Percentiles rank a stretch among this genome's conserved stretches.
phyloP scores from a whole-genome alignment of 2,888 invertebrate genomes.

The Tachina fera region DNA sequence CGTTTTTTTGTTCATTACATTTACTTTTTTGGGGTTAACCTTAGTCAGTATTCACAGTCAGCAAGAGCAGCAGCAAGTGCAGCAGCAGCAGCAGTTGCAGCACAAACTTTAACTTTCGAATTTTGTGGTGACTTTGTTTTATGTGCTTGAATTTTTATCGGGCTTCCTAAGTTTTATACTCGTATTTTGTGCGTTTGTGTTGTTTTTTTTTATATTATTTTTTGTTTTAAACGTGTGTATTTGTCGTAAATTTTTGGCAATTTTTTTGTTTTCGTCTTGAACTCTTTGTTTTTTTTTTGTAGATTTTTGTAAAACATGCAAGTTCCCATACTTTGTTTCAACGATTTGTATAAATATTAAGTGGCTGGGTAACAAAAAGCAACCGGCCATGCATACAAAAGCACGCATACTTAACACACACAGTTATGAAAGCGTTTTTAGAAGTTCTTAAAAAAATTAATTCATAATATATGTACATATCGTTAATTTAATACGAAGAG shows the following conservation, averaged over 20 bases:
- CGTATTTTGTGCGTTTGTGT: slow-evolving; percentile 43
- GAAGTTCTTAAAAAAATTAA: not conserved
- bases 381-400: slow-evolving; percentile 20
- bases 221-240: slow-evolving; percentile 37
- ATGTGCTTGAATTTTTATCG: slow-evolving; percentile 64
- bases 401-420: slow-evolving; percentile 15
- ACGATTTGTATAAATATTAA: slow-evolving; percentile 61
- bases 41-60: slow-evolving; percentile 8
- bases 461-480: too few species aligned
- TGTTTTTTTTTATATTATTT: slow-evolving; percentile 48
- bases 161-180: slow-evolving; percentile 66
- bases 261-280: slow-evolving; percentile 34
- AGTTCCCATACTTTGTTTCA: slow-evolving; percentile 65
- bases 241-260: slow-evolving; percentile 56
- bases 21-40: slow-evolving; percentile 33
- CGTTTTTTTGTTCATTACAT: not conserved
- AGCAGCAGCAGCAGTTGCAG: slow-evolving; percentile 4
- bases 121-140: slow-evolving; percentile 69
- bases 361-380: slow-evolving; percentile 59
- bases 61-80: not conserved
- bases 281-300: slow-evolving; percentile 10
- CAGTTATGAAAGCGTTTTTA: not conserved
- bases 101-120: slow-evolving; percentile 66
- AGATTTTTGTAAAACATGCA: slow-evolving; percentile 54
- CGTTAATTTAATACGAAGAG: too few species aligned